Evolutionary conservation across 2,113 vertebrate genomes (phyloP).

Genomic region (Triplophysa dalaica): DNA sequence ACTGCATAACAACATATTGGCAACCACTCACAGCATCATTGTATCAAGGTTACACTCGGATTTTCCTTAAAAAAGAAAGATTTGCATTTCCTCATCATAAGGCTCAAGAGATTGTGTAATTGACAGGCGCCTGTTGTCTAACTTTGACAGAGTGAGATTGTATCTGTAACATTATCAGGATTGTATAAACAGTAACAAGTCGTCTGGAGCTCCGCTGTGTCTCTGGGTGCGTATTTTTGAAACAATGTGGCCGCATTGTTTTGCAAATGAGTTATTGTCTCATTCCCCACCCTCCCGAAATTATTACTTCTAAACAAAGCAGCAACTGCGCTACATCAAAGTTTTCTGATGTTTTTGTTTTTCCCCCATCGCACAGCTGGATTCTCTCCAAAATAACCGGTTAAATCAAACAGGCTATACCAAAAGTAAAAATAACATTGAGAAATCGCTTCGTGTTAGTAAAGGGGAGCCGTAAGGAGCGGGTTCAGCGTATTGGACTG

Average conservation of each 20-base stretch:
- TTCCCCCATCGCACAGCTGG: slow-evolving; percentile 25
- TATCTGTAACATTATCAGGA: slow-evolving; percentile 16
- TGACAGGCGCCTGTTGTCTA: background rate
- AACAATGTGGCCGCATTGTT: slow-evolving; percentile 14
- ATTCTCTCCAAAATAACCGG: slow-evolving; percentile 12
- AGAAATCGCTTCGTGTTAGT: slow-evolving; percentile 23
- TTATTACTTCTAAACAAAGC: slow-evolving; percentile 27
- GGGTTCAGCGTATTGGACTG: background rate
- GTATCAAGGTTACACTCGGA: too few relatives aligned
- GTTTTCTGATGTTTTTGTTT: slow-evolving; percentile 22
- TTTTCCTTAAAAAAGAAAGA: too few relatives aligned
- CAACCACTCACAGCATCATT: too few relatives aligned
- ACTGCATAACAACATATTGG: too few relatives aligned
- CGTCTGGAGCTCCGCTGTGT: background rate
- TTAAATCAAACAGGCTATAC: slow-evolving; percentile 22
- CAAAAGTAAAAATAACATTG: slow-evolving; percentile 28
- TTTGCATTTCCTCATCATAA: too few relatives aligned
- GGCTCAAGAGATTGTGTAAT: background rate
- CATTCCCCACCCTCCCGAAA: slow-evolving; percentile 27
- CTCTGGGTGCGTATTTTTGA: slow-evolving; percentile 14
- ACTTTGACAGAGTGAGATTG: background rate
- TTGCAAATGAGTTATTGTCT: slow-evolving; percentile 24
- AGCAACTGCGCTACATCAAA: slow-evolving; percentile 14
- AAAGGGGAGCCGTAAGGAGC: background rate
- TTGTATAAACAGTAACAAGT: background rate